Evolutionary conservation across 2,888 invertebrate genomes (phyloP), one percentile per base, ranked within the genome.

Genomic region (Melanargia galathea): DNA sequence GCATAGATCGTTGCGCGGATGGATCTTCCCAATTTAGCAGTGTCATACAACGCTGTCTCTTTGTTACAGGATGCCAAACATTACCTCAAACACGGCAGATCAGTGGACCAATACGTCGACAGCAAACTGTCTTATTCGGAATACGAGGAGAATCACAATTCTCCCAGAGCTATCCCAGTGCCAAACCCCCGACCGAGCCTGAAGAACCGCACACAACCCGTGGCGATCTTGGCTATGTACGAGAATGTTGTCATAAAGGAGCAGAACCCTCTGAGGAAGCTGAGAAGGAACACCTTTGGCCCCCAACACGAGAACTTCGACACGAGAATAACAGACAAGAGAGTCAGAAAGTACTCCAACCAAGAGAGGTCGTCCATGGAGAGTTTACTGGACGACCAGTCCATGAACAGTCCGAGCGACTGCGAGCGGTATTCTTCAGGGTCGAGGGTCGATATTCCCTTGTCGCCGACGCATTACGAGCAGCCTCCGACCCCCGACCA

Each of bases 401-500:
- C 92, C 5, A 86, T 87, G 83, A 92, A 92, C 62, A 92, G 88
- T 71, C 92, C 90, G 26, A 85, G 87, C 71, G 86, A 92, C 75
- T 87, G 88, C 75, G 92, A 92, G 72, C 80, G 88, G 68, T 85
- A 82, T 75, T 83, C 79, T 68, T 86, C 86, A 13, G 86, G 85
- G 48, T 78, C 81, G 69, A 92, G 88, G 81, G 75, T 87, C 24
- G 83, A 92, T 72, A 81, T 93, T 74, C 98, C 98, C 0, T 90
- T 96, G 73, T 97, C 97, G 72, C 98, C 98, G 20, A 96, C 97
- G 54, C 96, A 97, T 80, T 97, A 97, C 77, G 93, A 94, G 59
- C 97, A 98, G 85, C 97, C 98, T 11, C 97, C 98, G 10, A 98
- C 98, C 11, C 98, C 98, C 0, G 97, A 98, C 74, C 97, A 97